Base-by-base conservation (phyloP, 2,113 vertebrate genomes). In the Arizona elegans region DNA sequence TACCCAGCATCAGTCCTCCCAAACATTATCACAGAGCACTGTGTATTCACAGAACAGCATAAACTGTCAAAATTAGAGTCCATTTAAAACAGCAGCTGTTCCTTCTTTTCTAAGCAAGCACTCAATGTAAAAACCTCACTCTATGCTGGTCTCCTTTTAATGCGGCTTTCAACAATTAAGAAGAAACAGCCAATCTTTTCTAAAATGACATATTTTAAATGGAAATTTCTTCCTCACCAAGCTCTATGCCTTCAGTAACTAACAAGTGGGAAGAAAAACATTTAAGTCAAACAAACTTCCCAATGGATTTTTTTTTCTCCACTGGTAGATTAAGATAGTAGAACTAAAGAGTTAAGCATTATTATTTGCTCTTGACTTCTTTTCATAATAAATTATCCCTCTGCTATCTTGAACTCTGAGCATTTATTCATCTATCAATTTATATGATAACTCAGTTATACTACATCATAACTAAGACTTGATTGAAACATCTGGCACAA, bases 11-110 rank as follows among this genome's bases (percentile, higher is more conserved):
- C 95, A 88, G 95, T 95, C 96, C 96, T 94, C 95, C 96, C 95
- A 95, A 96, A 96, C 23, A 89, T 96, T 94, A 97, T 97, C 96
- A 93, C 94, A 95, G 96, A 97, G 95, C 97, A 98, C 97, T 96
- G 96, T 81, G 94, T 26, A 38, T 97, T 97, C 96, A 96, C 95
- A 97, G 95, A 97, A 95, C 94, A 95, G 95, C 97, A 97, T 96
- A 97, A 97, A 97, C 96, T 96, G 95, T 94, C 96, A 97, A 96
- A 98, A 98, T 97, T 97, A 97, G 97, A 96, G 97, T 97, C 97
- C 96, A 97, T 98, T 97, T 97, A 97, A 93, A 97, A 97, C 95
- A 95, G 97, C 97, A 98, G 97, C 97, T 98, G 97, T 97, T 98
- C 96, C 95, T 96, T 96, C 94, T 62, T 92, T 97, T 95, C 94